Base-by-base conservation (phyloP, 92 coral and sea anemone species). In the Umimayanthus kanabou region DNA sequence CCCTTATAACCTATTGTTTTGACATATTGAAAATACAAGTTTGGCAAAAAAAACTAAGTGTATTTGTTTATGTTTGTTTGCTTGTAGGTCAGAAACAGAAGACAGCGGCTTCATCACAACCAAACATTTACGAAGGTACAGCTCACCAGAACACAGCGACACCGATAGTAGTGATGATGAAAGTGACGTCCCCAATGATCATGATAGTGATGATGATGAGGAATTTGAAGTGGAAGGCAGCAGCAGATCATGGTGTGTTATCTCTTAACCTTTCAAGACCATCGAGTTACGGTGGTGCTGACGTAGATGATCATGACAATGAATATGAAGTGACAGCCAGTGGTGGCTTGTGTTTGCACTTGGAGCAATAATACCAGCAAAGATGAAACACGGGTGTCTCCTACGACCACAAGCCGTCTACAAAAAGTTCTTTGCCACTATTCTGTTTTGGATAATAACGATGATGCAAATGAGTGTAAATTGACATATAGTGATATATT, bases 161-260 rank as follows among this genome's bases (percentile, higher is more conserved):
- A 95, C 99, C 2, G 99, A 97, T 88, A 94, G 94, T 37, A 97
- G 98, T 89, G 99, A 94, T 74, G 99, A 97, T 22, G 96, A 94
- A 26, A 88, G 82, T 75, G 93, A 95, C 72, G 95, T 89, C 47
- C 91, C 90, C 58, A 91, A 92, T 25, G 85, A 69, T 58, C 89
- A 88, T 23, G 89, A 87, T 61, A 92, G 91, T 69, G 93, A 93
- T 26, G 99, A 93, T 88, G 99, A 95, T 65, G 97, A 93, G 49
- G 98, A 93, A 83, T 90, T 88, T 72, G 98, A 92, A 42, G 70
- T 87, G 85, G 88, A 88, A 78, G 85, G 83, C 58, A 87, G 93
- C 61, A 85, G 92, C 45, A 88, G 91, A 30, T 97, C 99, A 22
- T 97, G 99, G 99, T 97, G 99, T 79, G 93, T 98, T 16, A 95